These are phyloP conservation scores for Hoplostethus mediterraneus DNA, from an alignment of 2,797 vertebrate species.

Conservation along the genomic window DNA sequence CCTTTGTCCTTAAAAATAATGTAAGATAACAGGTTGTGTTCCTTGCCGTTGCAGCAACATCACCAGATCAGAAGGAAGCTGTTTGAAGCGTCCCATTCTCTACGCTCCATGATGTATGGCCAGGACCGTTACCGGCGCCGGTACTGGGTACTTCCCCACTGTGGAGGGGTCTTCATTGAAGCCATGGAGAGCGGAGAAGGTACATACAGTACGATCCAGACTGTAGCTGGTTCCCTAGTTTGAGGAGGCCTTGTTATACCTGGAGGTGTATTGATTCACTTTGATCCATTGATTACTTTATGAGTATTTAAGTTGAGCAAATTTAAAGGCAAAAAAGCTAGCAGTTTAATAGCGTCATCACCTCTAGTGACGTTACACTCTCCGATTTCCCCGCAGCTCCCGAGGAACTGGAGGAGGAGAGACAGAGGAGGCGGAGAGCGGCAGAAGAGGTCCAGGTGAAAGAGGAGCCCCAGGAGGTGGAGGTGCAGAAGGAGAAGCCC, in stretches of 20 bases:
- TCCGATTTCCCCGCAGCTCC: conserved; percentile 81
- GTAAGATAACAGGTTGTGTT: conserved; percentile 30
- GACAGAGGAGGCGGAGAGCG: conserved; percentile 89
- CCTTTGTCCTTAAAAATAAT: conserved; percentile 6
- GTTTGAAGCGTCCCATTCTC: conserved; percentile 95
- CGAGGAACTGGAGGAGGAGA: conserved; percentile 96
- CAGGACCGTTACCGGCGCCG: conserved; percentile 96
- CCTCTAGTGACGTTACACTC: not conserved
- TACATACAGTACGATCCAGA: conserved; percentile 65
- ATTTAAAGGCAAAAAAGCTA: conserved; percentile 2
- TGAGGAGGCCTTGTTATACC: not conserved
- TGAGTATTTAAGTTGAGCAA: conserved; percentile 9
- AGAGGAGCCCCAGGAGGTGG: conserved; percentile 92
- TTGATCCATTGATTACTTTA: not conserved
- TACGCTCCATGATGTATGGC: conserved; percentile 97
- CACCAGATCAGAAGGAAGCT: conserved; percentile 96
- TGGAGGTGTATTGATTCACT: not conserved
- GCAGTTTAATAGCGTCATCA: conserved; percentile 15
- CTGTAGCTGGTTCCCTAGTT: not conserved
- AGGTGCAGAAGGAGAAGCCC: conserved; percentile 77
- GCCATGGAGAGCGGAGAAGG: conserved; percentile 98
- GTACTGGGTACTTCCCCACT: conserved; percentile 98
- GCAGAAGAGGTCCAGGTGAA: conserved; percentile 90
- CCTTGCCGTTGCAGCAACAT: conserved; percentile 89
- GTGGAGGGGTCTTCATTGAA: conserved; percentile 97